Percentiles rank a stretch among this genome's conserved stretches.
These are phyloP conservation scores for Rhineura floridana DNA, from an alignment of 2,113 vertebrate genomes.

Conservation along the genomic window DNA sequence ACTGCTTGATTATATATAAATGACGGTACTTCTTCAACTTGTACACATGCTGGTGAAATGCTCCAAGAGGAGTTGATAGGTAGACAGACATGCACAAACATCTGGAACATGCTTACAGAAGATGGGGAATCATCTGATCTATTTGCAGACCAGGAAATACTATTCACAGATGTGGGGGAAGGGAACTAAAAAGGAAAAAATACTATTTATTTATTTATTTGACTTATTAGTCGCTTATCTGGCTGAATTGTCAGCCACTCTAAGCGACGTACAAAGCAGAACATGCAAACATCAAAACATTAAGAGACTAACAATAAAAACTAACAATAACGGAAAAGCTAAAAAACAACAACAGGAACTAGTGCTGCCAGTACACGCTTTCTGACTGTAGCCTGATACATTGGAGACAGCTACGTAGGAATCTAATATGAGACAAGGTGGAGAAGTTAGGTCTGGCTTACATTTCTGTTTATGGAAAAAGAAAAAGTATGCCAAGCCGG, in stretches of 20 bases:
- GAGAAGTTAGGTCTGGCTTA: background rate
- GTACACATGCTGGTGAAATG: background rate
- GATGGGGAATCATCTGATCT: background rate
- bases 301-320: too few species aligned
- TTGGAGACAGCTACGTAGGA: background rate
- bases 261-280: too few species aligned
- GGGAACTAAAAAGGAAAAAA: background rate
- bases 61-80: background rate
- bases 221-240: too few species aligned
- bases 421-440: background rate
- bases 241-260: too few species aligned
- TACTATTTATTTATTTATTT: too few species aligned
- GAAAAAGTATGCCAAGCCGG: background rate
- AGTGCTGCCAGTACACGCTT: background rate
- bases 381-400: background rate
- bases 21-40: background rate
- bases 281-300: too few species aligned
- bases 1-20: too few species aligned
- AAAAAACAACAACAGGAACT: too few species aligned
- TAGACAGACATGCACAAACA: background rate
- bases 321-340: too few species aligned
- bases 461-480: constrained; percentile 10
- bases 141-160: background rate
- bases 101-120: constrained; percentile 5
- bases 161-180: background rate